Evolutionary conservation across 2,797 vertebrate species (phyloP).

Genomic region (Graptemys geographica): DNA sequence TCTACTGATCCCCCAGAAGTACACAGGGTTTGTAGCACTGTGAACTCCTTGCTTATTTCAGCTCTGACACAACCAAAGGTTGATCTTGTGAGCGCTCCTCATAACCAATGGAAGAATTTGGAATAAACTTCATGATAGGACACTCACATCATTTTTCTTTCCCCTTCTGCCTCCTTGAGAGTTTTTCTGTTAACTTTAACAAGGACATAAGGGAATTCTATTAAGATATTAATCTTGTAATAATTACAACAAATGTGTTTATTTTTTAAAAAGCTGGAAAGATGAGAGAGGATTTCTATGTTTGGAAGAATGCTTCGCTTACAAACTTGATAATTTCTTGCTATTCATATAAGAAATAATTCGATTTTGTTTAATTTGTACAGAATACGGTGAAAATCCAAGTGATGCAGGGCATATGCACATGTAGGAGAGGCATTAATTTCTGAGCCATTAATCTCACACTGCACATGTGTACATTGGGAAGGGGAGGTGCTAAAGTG

Average conservation of each 20-base stretch:
- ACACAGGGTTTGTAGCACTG: not conserved
- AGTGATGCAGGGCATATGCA: not conserved
- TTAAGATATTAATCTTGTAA: not conserved
- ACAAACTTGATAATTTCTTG: not conserved
- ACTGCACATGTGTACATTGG: not conserved
- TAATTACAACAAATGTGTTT: not conserved
- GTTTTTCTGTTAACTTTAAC: not conserved
- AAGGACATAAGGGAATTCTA: not conserved
- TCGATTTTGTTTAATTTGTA: not conserved
- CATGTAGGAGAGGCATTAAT: not conserved
- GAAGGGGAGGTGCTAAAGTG: not conserved
- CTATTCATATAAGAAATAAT: not conserved
- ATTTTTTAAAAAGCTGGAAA: not conserved
- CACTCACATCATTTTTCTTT: not conserved
- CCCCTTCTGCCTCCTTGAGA: not conserved
- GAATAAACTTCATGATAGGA: not conserved
- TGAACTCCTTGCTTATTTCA: not conserved
- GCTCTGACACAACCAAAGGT: not conserved
- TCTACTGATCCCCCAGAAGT: not conserved
- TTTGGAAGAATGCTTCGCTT: not conserved
- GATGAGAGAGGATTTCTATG: not conserved
- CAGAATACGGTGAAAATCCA: not conserved
- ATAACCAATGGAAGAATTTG: not conserved
- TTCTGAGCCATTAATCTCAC: conserved; percentile 24
- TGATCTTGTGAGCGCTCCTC: not conserved